Evolutionary conservation across 2,797 vertebrate genomes (phyloP).

Genomic region (Hippoglossus hippoglossus): DNA sequence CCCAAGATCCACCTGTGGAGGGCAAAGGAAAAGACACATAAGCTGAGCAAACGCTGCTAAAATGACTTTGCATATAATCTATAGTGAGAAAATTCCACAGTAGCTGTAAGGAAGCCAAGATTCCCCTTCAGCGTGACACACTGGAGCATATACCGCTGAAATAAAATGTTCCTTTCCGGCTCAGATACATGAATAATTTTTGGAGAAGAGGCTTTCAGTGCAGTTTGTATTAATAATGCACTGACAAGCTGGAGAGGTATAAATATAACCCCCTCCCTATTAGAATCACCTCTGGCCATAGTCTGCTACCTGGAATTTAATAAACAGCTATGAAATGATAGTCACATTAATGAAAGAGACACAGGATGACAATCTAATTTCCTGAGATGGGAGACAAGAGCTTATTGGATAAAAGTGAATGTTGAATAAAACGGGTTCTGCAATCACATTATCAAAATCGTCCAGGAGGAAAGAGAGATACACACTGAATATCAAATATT

Average conservation of each 20-base stretch:
- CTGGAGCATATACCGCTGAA: slow-evolving; percentile 3
- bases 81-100: background rate
- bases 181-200: slow-evolving; percentile 44
- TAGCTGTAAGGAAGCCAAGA: background rate
- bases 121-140: slow-evolving; percentile 13
- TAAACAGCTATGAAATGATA: slow-evolving; percentile 77
- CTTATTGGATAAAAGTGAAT: slow-evolving; percentile 80
- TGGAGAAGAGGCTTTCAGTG: slow-evolving; percentile 27
- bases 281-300: slow-evolving; percentile 64
- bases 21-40: slow-evolving; percentile 9
- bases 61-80: background rate
- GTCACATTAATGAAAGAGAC: slow-evolving; percentile 80
- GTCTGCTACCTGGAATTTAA: slow-evolving; percentile 74
- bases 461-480: slow-evolving; percentile 63
- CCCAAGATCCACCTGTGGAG: slow-evolving; percentile 92
- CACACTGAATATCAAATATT: slow-evolving; percentile 78
- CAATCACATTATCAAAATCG: slow-evolving; percentile 72
- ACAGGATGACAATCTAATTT: slow-evolving; percentile 83
- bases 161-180: background rate
- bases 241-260: slow-evolving; percentile 50
- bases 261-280: slow-evolving; percentile 49
- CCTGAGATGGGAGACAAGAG: slow-evolving; percentile 81
- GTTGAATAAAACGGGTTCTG: slow-evolving; percentile 58
- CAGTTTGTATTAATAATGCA: slow-evolving; percentile 54
- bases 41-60: slow-evolving; percentile 5